Evolutionary conservation across 2,888 invertebrate genomes (phyloP).

Genomic region (Helleia helle): DNA sequence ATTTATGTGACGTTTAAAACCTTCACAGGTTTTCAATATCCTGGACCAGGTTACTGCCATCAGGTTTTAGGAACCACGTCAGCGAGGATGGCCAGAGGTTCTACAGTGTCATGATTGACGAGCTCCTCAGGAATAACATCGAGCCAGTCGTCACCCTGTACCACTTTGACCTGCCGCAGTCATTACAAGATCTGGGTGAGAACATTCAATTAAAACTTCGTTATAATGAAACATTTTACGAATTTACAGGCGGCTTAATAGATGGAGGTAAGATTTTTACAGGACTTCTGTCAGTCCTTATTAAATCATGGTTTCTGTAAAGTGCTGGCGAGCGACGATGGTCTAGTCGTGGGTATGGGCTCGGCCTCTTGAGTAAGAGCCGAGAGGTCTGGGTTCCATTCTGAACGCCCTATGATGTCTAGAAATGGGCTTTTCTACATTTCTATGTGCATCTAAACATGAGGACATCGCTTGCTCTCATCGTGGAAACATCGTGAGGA

Average conservation of each 20-base stretch:
- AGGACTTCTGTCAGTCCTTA: no score
- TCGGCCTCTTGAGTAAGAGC: no score
- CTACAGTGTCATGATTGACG: conserved; percentile 68
- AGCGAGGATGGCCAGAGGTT: conserved; percentile 67
- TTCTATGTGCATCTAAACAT: no score
- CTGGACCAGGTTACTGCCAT: conserved; percentile 72
- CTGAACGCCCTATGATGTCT: no score
- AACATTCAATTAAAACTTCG: background rate
- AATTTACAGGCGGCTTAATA: background rate
- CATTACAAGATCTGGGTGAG: conserved; percentile 34
- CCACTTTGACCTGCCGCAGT: conserved; percentile 62
- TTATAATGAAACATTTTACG: background rate
- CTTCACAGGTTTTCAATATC: conserved; percentile 66
- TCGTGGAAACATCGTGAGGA: no score
- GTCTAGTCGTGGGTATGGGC: no score
- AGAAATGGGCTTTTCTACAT: no score
- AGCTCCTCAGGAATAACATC: conserved; percentile 64
- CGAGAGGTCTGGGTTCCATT: no score
- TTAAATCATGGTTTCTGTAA: no score
- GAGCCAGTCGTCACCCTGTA: conserved; percentile 66
- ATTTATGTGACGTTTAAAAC: background rate
- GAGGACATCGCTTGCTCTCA: no score
- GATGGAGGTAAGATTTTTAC: no score
- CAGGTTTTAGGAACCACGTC: conserved; percentile 40
- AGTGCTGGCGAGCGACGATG: no score